Base-by-base conservation (phyloP, 2,888 invertebrate genomes). In the Hydriomena furcata region DNA sequence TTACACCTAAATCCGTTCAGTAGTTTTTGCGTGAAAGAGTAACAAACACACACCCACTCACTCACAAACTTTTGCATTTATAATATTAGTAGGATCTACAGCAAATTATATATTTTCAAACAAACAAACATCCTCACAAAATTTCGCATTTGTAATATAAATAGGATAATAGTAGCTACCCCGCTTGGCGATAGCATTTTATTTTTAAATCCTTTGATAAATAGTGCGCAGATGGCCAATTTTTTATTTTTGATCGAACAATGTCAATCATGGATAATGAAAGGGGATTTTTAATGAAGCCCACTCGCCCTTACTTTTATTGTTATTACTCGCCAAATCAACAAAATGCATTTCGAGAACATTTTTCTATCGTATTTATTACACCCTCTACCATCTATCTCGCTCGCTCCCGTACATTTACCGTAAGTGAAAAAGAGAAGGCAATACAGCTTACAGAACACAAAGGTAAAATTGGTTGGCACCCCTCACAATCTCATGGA, bases 401-500 rank as follows among this genome's bases (percentile, higher is more conserved):
- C 50, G 37, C 43, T 61, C 49, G 23, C 31, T 55, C n/a, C n/a
- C 46, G 12, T 24, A n/a, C 37, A 55, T 45, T 37, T 13, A 32
- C 27, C 37, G 59, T 56, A 47, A 53, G 71, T 61, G 63, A 50
- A 68, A 77, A 58, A 57, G 68, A 58, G 76, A 74, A 38, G 55
- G 59, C 30, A 41, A 55, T 45, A 30, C 66, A 63, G 76, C 71
- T 76, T 76, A 76, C 64, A 61, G 72, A 71, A 65, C 60, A 79
- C 73, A 82, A 79, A 77, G 76, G 76, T 76, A 78, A 84, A n/a
- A 85, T 85, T 84, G 81, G 79, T 82, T 79, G 62, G 76, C 76
- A 65, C 82, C 81, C 82, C 76, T 73, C 69, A 70, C 65, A 69
- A 76, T 76, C 66, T 74, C 66, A 70, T 55, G 73, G 72, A 73